Conservation (phyloP, 1,140 invertebrate species). For the Nebria ingens region DNA sequence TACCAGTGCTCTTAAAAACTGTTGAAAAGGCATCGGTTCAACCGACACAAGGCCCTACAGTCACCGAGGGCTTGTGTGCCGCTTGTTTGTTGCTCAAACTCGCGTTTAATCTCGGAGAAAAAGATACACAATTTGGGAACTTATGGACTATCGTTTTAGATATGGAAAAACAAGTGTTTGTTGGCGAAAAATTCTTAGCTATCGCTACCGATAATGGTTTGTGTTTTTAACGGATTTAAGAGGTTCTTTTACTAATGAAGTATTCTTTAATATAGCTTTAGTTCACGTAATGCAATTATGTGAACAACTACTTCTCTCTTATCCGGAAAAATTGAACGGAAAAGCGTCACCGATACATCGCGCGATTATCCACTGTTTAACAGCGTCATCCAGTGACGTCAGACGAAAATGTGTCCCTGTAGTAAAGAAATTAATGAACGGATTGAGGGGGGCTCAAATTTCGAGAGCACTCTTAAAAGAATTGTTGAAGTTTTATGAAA, state of each 20-base stretch:
- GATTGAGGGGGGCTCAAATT: constrained; percentile 32
- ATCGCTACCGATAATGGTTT: constrained; percentile 58
- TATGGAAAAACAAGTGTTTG: constrained; percentile 66
- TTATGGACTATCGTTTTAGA: constrained; percentile 63
- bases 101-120: constrained; percentile 42
- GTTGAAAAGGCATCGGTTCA: constrained; percentile 61
- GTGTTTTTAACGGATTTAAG: no score
- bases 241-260: no score
- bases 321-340: constrained; percentile 45
- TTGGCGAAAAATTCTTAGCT: constrained; percentile 64
- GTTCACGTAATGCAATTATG: constrained; percentile 51
- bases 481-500: constrained; percentile 45
- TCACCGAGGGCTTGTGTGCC: constrained; percentile 72
- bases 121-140: constrained; percentile 40
- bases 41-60: constrained; percentile 46
- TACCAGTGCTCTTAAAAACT: constrained; percentile 50
- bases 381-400: constrained; percentile 33
- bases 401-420: constrained; percentile 31
- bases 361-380: constrained; percentile 52
- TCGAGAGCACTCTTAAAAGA: constrained; percentile 47
- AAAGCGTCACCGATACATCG: constrained; percentile 45
- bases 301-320: constrained; percentile 51
- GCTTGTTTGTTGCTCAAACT: constrained; percentile 62
- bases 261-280: constrained; percentile 42
- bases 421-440: constrained; percentile 28